Base-by-base conservation (phyloP, 2,113 vertebrate species). In the Genyomyrus donnyi region DNA sequence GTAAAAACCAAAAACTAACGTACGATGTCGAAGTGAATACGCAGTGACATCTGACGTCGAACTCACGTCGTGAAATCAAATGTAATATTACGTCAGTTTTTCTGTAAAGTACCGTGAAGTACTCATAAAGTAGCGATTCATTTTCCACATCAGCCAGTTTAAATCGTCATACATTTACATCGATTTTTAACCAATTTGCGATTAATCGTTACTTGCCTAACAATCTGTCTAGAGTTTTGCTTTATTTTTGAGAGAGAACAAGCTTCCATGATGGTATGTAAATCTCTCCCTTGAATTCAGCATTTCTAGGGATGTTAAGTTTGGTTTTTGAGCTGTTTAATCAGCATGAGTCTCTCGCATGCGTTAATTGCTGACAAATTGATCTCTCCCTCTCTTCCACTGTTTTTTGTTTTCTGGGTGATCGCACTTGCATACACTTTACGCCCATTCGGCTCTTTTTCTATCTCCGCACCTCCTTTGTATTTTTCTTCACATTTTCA, bases 301-400 rank as follows among this genome's bases (percentile, higher is more conserved):
- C 27, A 13, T 58, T 87, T 35, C 15, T 35, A 11, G 39, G 49
- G 31, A 87, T 87, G 49, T 35, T 21, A 9, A 56, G 35, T 35
- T 24, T 88, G 87, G 1, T 66, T 46, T 39, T 49, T 39, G 13
- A 50, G 39, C 10, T 87, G 83, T 90, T 15, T 35, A 49, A 56
- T 91, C 35, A 90, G 3, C 58, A 24, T 1, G 88, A 77, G 49
- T 31, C 49, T 35, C 35, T 90, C 21, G 53, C 92, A 53, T 92
- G 87, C 92, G 89, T 93, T 83, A 91, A 21, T 89, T 91, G 92
- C 91, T 95, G 66, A 95, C 92, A 87, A 85, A 5, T 91, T 90
- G 89, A 93, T 93, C 90, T 50, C 42, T 2, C 31, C 31, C n/a
- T 49, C 90, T 90, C 92, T 91, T 94, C 90, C 94, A 90, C 93